phyloP scores from a whole-genome alignment of 2,888 invertebrate species.

The Lasiommata megera region DNA sequence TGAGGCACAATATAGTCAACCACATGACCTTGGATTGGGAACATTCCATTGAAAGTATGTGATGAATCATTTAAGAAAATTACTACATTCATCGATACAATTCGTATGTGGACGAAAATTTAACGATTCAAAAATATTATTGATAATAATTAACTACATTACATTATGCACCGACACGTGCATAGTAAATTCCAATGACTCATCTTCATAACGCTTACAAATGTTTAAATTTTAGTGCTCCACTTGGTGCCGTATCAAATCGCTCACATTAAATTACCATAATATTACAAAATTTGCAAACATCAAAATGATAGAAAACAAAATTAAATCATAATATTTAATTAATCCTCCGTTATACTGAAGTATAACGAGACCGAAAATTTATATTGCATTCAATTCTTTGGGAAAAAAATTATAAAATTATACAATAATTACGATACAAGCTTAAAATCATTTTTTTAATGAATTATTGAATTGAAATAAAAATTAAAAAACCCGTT shows the following conservation, averaged over 20 bases:
- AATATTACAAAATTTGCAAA: not conserved
- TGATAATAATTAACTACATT: too few species aligned
- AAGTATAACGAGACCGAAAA: conserved; percentile 10
- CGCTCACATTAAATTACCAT: not conserved
- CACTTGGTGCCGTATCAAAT: not conserved
- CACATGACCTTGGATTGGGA: too few species aligned
- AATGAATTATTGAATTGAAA: not conserved
- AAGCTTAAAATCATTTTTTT: conserved; percentile 11
- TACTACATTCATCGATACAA: too few species aligned
- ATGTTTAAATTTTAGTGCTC: not conserved
- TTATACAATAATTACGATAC: conserved; percentile 19
- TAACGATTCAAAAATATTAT: not conserved
- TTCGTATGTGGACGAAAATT: too few species aligned
- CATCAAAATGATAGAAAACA: conserved; percentile 8
- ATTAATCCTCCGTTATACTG: conserved; percentile 11
- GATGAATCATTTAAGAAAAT: too few species aligned
- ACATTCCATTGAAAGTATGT: too few species aligned
- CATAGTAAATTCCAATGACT: not conserved
- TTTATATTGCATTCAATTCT: conserved; percentile 13
- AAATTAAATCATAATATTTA: not conserved
- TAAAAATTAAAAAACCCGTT: not conserved
- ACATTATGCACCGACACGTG: not conserved
- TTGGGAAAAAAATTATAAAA: conserved; percentile 16
- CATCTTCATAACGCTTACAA: not conserved
- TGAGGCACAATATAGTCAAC: too few species aligned